Evolutionary conservation across 1,140 invertebrate species (phyloP), one percentile per base, ranked within the genome.

Genomic region (Zaprionus gabonicus): DNA sequence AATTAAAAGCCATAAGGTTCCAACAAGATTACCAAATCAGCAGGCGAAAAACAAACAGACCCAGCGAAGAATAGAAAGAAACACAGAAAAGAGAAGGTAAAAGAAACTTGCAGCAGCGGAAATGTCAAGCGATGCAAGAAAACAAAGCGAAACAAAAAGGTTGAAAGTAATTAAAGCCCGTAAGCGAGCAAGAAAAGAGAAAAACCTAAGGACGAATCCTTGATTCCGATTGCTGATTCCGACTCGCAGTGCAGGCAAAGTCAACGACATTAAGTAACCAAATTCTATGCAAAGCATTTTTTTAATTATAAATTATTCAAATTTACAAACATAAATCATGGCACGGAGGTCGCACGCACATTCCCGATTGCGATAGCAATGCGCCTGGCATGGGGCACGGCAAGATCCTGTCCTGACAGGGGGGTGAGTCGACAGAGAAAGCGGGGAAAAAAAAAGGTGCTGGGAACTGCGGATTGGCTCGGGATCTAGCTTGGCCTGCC

Each of bases 271-370:
- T 85, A 82, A 84, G 86, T 90, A 90, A 90, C 86, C 79, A 76
- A 90, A 90, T 81, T 90, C 81, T 84, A 85, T 76, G 85, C 68
- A 73, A 71, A 76, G 73, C 82, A 80, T 90, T 90, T 90, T 90
- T 88, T 90, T 90, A 90, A 90, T 90, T 90, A 90, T 90, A 90
- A 90, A 90, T 90, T 90, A 90, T 90, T 90, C 86, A 90, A 90
- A 90, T 90, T 90, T 76, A 80, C 68, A 76, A 82, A 85, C 85
- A 90, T 90, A 90, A 90, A 90, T 90, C 85, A 90, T 90, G 73
- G 44, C 72, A 59, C 46, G 60, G 60, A 46, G 36, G 49, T 38
- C 71, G 85, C 85, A 90, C 79, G 85, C 85, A 84, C 78, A 74
- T 55, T 55, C 63, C 63, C 69, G 56, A 70, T 75, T 34, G 60